Conservation (phyloP, 2,113 vertebrate genomes). For the Lepidothrix coronata region DNA sequence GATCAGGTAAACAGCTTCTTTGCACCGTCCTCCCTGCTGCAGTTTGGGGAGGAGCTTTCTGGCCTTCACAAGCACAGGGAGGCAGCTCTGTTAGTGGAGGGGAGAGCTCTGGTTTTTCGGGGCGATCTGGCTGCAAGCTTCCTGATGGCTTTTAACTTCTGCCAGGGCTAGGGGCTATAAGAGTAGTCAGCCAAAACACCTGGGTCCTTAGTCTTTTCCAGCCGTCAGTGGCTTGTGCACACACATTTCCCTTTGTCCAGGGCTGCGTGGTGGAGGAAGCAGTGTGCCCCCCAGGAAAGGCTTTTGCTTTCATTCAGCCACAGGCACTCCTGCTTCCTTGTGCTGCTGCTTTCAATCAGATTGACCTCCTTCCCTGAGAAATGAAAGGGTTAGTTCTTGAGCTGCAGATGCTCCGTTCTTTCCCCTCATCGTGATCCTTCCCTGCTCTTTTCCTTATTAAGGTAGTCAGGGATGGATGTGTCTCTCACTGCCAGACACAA, state of each 20-base stretch:
- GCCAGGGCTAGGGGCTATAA: background rate
- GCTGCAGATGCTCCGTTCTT: background rate
- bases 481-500: rapidly evolving
- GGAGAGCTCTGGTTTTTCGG: rapidly evolving
- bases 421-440: background rate
- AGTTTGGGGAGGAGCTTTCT: background rate
- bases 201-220: background rate
- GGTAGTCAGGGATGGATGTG: background rate
- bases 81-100: background rate
- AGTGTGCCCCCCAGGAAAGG: rapidly evolving
- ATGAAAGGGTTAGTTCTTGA: background rate
- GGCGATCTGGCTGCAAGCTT: background rate
- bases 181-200: background rate
- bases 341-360: background rate
- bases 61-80: background rate
- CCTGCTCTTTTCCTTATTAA: background rate
- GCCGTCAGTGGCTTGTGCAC: background rate
- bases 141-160: background rate
- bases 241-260: background rate
- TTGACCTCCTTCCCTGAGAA: background rate
- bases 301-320: background rate
- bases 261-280: background rate
- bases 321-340: background rate
- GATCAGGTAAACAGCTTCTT: background rate
- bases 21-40: background rate